A percentile compares a stretch with the other conserved stretches of the same genome.
phyloP scores from a whole-genome alignment of 2,797 vertebrate genomes.

The Gephyroberyx darwinii region DNA sequence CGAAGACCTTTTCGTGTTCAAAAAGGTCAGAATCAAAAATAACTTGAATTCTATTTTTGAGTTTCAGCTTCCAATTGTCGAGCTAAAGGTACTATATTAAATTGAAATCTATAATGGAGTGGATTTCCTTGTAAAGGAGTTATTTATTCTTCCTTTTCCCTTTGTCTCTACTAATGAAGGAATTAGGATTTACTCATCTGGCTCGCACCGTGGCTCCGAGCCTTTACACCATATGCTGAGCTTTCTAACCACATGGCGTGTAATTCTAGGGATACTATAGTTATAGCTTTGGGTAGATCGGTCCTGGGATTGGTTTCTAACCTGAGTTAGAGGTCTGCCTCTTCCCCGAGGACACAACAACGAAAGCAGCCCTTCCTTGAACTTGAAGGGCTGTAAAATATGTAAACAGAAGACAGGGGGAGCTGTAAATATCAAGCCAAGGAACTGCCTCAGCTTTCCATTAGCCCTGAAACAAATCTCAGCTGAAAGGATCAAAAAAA shows the following conservation, averaged over 20 bases:
- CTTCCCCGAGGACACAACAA: conserved; percentile 10
- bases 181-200: background rate
- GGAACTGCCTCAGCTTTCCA: conserved; percentile 22
- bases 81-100: background rate
- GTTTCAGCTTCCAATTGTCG: background rate
- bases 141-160: background rate
- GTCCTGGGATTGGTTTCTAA: conserved; percentile 31
- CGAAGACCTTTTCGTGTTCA: conserved; percentile 19
- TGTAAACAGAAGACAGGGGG: conserved; percentile 23
- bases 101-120: background rate
- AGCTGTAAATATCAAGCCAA: conserved; percentile 20
- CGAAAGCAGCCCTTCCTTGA: conserved; percentile 3
- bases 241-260: conserved; percentile 33
- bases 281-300: background rate
- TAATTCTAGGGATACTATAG: conserved; percentile 10
- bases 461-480: conserved; percentile 5
- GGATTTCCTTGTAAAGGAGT: background rate
- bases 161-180: background rate
- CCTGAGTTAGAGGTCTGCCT: conserved; percentile 25
- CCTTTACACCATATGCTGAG: conserved; percentile 23
- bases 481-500: conserved; percentile 4
- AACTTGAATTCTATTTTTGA: background rate
- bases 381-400: conserved; percentile 40
- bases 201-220: conserved; percentile 9
- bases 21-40: conserved; percentile 1